Evolutionary conservation across 1,140 invertebrate species (phyloP).

Genomic region (Melanaphis sacchari): DNA sequence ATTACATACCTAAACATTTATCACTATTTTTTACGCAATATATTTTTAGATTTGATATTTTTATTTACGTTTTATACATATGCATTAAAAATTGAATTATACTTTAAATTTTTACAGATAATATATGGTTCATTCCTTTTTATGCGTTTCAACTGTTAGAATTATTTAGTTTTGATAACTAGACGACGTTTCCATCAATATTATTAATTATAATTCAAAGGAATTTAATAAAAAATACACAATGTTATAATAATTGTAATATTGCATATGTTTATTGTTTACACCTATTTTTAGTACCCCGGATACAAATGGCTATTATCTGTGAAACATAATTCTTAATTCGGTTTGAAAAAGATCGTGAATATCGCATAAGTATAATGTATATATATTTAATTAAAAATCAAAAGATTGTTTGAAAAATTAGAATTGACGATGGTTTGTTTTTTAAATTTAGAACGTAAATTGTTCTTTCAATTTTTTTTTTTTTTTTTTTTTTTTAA

Average conservation of each 20-base stretch:
- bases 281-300: neutral
- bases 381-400: neutral
- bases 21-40: neutral
- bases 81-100: neutral
- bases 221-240: too few species aligned
- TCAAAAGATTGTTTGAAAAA: neutral
- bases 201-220: too few species aligned
- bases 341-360: neutral
- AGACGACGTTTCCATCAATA: neutral
- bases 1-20: neutral
- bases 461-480: neutral
- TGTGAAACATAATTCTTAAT: neutral
- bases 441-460: neutral
- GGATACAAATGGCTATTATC: neutral
- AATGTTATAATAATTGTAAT: too few species aligned
- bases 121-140: neutral
- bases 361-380: neutral
- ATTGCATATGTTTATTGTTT: too few species aligned
- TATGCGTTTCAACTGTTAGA: neutral
- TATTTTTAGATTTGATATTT: neutral
- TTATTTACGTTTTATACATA: neutral
- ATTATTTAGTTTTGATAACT: neutral
- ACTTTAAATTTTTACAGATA: neutral
- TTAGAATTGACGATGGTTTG: neutral
- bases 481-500: too few species aligned